A percentile compares a stretch with the other conserved stretches of the same genome.
phyloP scores from a whole-genome alignment of 2,888 invertebrate species.

The Oxyteleia sp. region DNA sequence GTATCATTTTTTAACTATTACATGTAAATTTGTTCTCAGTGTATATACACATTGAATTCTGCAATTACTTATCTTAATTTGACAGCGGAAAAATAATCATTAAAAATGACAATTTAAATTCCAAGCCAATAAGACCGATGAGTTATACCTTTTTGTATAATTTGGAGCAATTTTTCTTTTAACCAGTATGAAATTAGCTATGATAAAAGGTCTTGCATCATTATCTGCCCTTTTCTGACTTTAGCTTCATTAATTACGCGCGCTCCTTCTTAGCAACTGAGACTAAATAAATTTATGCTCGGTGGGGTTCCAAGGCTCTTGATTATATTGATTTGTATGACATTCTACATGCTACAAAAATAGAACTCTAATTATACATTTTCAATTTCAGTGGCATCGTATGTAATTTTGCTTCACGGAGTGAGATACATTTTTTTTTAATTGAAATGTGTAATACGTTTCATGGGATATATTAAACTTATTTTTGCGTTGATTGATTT shows the following conservation, averaged over 20 bases:
- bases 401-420: slow-evolving; percentile 13
- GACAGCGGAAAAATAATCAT: slow-evolving; percentile 7
- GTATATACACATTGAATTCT: no score
- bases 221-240: slow-evolving; percentile 65
- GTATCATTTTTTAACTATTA: no score
- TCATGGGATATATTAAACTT: slow-evolving; percentile 18
- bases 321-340: slow-evolving; percentile 66
- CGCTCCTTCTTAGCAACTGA: slow-evolving; percentile 47
- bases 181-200: slow-evolving; percentile 66
- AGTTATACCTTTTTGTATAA: slow-evolving; percentile 63
- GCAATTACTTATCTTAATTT: neutral
- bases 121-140: slow-evolving; percentile 16
- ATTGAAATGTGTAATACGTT: slow-evolving; percentile 17
- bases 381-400: slow-evolving; percentile 73
- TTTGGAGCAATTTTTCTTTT: slow-evolving; percentile 73
- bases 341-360: slow-evolving; percentile 50
- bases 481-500: slow-evolving; percentile 33
- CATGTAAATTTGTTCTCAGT: no score
- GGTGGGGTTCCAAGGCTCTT: slow-evolving; percentile 46
- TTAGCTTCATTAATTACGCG: slow-evolving; percentile 78
- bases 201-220: slow-evolving; percentile 76
- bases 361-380: slow-evolving; percentile 76
- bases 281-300: slow-evolving; percentile 69
- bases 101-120: slow-evolving; percentile 13
- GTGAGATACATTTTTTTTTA: slow-evolving; percentile 1